Conservation (phyloP, 1,140 invertebrate species). For the Bombus confusus region DNA sequence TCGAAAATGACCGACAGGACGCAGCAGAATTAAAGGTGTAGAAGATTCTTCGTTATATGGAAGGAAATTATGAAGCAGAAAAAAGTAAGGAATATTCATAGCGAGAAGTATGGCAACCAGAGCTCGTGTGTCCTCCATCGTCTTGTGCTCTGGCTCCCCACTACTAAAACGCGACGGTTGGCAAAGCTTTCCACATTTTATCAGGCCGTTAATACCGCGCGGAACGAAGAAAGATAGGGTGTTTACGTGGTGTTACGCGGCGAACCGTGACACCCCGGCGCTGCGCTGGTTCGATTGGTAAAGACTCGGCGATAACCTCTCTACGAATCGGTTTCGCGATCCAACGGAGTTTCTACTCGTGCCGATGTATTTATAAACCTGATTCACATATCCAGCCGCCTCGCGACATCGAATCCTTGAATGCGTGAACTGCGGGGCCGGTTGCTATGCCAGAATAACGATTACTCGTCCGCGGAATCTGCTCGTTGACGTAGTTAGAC, state of each 20-base stretch:
- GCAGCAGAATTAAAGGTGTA: no score
- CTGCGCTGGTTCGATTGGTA: background rate
- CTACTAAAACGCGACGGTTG: background rate
- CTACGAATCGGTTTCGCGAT: constrained; percentile 1
- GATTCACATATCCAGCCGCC: constrained; percentile 54
- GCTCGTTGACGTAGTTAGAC: background rate
- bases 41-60: background rate
- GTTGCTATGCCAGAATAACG: constrained; percentile 42
- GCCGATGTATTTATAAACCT: constrained; percentile 55
- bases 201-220: constrained; percentile 57
- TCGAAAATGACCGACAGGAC: no score
- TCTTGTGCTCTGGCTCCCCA: background rate
- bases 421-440: background rate
- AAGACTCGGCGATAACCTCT: constrained; percentile 35
- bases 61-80: background rate
- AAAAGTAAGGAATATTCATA: background rate
- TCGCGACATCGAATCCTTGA: constrained; percentile 21
- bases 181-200: constrained; percentile 50
- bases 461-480: background rate
- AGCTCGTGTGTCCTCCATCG: background rate
- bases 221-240: constrained; percentile 68
- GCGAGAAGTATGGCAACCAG: no score
- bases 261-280: constrained; percentile 70
- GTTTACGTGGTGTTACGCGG: constrained; percentile 72
- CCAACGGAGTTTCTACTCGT: constrained; percentile 10